Percentiles rank a stretch among this genome's conserved stretches.
These are phyloP conservation scores for Patiria pectinifera DNA, from an alignment of 53 echinoderm and acorn worm species.

Conservation along the genomic window DNA sequence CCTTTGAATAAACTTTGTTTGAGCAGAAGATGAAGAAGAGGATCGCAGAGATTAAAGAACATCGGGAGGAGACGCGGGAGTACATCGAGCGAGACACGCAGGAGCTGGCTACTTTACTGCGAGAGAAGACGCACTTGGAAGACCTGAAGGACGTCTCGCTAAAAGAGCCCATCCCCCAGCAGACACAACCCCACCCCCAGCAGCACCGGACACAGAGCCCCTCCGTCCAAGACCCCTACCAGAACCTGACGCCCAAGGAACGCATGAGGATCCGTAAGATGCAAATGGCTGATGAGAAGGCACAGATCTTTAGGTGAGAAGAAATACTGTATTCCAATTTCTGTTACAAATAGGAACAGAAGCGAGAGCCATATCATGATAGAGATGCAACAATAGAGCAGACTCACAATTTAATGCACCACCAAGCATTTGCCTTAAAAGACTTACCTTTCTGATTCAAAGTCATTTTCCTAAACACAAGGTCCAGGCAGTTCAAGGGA, in stretches of 20 bases:
- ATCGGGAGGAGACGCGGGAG: conserved; percentile 76
- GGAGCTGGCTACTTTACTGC: conserved; percentile 79
- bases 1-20: neutral
- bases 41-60: conserved; percentile 86
- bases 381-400: too few species aligned
- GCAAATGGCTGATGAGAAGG: conserved; percentile 90
- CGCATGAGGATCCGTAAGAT: conserved; percentile 86
- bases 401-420: too few species aligned
- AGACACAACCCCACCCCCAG: neutral
- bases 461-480: too few species aligned
- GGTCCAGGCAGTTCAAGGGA: too few species aligned
- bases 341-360: too few species aligned
- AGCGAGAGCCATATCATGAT: too few species aligned
- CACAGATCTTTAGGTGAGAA: conserved; percentile 70
- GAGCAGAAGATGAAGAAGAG: conserved; percentile 96
- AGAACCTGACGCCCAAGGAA: conserved; percentile 88
- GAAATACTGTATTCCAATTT: neutral
- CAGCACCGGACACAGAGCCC: neutral
- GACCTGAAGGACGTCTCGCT: conserved; percentile 89
- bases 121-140: conserved; percentile 94
- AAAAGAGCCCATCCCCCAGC: neutral
- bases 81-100: conserved; percentile 77
- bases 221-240: conserved; percentile 43
- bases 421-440: too few species aligned
- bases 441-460: too few species aligned